Evolutionary conservation across 1,140 invertebrate genomes (phyloP).

Genomic region (Aphaenogaster floridana): DNA sequence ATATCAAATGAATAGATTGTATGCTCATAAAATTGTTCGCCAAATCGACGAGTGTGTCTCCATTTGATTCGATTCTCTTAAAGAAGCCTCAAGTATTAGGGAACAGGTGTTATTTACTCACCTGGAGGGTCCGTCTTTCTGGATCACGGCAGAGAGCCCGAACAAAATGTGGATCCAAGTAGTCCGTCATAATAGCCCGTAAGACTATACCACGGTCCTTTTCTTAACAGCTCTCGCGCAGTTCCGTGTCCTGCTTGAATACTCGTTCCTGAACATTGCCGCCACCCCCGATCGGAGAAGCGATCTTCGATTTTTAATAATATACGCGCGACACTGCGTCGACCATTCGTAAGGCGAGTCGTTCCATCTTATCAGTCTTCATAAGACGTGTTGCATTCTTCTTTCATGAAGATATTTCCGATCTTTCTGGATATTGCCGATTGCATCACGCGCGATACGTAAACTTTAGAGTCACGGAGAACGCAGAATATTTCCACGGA

Average conservation of each 20-base stretch:
- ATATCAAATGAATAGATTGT: background rate
- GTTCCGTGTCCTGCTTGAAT: constrained; percentile 55
- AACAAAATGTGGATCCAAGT: constrained; percentile 90
- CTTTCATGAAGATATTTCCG: background rate
- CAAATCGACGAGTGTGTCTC: background rate
- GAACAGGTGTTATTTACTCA: constrained; percentile 75
- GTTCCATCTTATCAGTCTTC: constrained; percentile 12
- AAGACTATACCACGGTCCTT: constrained; percentile 75
- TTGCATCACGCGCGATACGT: background rate
- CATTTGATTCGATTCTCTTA: background rate
- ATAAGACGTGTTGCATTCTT: constrained; percentile 9
- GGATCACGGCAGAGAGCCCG: constrained; percentile 89
- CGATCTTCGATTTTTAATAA: constrained; percentile 26
- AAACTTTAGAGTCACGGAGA: constrained; percentile 12
- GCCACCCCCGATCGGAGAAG: constrained; percentile 23
- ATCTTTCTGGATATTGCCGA: constrained; percentile 3
- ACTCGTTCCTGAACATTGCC: constrained; percentile 68
- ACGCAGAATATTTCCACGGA: background rate
- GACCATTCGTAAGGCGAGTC: constrained; percentile 41
- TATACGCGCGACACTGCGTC: background rate
- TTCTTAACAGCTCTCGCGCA: constrained; percentile 58
- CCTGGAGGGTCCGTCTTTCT: constrained; percentile 88
- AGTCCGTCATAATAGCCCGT: constrained; percentile 85
- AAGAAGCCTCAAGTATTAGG: background rate
- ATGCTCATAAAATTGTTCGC: background rate